Conservation (phyloP, 2,888 invertebrate species). For the Aphodius granarius region DNA sequence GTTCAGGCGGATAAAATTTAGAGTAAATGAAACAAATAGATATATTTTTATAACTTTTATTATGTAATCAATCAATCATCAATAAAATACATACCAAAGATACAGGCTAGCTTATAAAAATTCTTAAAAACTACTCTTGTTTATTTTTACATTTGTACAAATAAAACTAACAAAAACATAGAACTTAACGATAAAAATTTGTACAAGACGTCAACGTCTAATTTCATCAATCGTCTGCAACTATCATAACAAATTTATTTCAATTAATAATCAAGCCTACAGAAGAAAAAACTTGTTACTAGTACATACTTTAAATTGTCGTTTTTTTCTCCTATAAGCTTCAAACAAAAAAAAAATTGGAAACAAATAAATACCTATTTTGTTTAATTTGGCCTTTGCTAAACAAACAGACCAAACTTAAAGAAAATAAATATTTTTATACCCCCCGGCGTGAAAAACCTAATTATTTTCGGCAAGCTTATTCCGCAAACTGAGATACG, state of each 20-base stretch:
- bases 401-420: too few species aligned
- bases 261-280: too few species aligned
- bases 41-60: not conserved
- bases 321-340: too few species aligned
- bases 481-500: conserved; percentile 21
- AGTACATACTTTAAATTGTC: too few species aligned
- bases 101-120: not conserved
- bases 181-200: not conserved
- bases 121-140: not conserved
- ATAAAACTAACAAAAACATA: not conserved
- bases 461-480: not conserved
- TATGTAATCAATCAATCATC: too few species aligned
- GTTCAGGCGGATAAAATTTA: too few species aligned
- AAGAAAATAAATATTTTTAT: too few species aligned
- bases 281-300: too few species aligned
- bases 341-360: too few species aligned
- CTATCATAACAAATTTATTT: too few species aligned
- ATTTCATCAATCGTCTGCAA: not conserved
- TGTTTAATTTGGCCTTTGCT: too few species aligned
- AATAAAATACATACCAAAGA: not conserved
- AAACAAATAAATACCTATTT: too few species aligned
- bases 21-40: not conserved
- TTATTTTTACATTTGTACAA: not conserved
- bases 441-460: not conserved
- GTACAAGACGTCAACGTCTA: not conserved